Evolutionary conservation across 2,113 vertebrate genomes (phyloP).

Genomic region (Prionailurus bengalensis): DNA sequence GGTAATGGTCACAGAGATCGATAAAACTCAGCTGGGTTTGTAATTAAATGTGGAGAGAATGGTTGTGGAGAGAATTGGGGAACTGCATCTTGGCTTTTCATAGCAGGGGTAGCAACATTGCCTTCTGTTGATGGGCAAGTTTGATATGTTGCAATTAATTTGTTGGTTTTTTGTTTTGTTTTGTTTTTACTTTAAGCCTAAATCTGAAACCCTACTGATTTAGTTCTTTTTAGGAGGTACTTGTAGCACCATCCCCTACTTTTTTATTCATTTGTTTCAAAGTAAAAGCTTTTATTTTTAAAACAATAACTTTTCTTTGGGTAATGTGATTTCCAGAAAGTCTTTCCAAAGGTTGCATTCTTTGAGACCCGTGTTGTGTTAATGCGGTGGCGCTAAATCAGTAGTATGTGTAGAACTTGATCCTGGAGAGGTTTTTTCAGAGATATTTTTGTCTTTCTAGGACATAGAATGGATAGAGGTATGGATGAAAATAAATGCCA

Average conservation of each 20-base stretch:
- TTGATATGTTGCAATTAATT: background rate
- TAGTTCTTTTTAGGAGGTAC: background rate
- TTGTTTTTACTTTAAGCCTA: background rate
- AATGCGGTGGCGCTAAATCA: background rate
- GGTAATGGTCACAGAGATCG: background rate
- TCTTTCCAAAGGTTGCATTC: background rate
- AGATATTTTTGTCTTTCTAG: background rate
- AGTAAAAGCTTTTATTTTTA: slow-evolving; percentile 3
- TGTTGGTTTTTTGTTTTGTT: background rate
- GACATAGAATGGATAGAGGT: background rate
- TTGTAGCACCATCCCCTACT: background rate
- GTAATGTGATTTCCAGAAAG: background rate
- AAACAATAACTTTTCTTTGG: background rate
- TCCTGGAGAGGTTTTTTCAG: background rate
- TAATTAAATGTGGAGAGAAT: background rate
- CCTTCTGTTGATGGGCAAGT: background rate
- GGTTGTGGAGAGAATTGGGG: background rate
- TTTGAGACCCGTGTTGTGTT: background rate
- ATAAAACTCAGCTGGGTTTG: background rate
- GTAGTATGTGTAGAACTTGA: background rate
- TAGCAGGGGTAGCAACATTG: background rate
- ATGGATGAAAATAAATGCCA: background rate
- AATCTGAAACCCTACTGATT: background rate
- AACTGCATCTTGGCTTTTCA: background rate
- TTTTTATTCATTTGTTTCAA: slow-evolving; percentile 28